Conservation (phyloP, 2,888 invertebrate species). For the Hetaerina titia region DNA sequence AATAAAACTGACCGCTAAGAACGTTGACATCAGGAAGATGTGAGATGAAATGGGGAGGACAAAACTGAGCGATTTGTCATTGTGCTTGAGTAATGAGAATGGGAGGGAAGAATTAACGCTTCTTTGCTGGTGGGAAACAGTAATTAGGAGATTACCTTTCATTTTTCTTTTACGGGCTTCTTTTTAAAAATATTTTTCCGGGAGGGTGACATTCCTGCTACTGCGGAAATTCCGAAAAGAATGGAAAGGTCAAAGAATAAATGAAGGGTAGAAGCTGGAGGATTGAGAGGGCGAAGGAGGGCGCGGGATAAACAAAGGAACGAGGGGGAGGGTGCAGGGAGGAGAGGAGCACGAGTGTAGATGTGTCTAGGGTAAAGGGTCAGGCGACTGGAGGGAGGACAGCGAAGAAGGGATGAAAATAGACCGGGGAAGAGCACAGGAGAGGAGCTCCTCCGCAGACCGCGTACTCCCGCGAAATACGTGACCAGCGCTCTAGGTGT, state of each 20-base stretch:
- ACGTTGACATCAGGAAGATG: no score
- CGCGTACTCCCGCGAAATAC: not conserved
- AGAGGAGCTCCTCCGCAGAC: not conserved
- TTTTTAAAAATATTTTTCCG: not conserved
- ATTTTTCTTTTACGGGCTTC: not conserved
- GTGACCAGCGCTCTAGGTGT: not conserved
- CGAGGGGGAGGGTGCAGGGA: not conserved
- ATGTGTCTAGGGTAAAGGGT: not conserved
- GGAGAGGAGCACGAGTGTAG: not conserved
- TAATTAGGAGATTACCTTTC: not conserved
- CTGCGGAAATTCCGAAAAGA: constrained; percentile 9
- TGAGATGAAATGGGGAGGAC: not conserved
- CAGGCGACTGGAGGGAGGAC: not conserved
- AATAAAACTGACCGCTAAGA: no score
- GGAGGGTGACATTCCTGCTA: not conserved
- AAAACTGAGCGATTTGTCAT: not conserved
- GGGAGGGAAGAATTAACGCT: not conserved
- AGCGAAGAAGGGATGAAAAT: not conserved
- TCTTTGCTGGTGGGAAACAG: not conserved
- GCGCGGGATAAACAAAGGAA: not conserved
- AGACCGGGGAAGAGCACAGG: not conserved
- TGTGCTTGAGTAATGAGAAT: not conserved
- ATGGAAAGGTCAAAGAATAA: constrained; percentile 19
- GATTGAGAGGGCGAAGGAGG: not conserved
- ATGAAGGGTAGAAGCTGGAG: not conserved